Conservation (phyloP, 2,113 vertebrate genomes). For the Henicopernis longicauda region DNA sequence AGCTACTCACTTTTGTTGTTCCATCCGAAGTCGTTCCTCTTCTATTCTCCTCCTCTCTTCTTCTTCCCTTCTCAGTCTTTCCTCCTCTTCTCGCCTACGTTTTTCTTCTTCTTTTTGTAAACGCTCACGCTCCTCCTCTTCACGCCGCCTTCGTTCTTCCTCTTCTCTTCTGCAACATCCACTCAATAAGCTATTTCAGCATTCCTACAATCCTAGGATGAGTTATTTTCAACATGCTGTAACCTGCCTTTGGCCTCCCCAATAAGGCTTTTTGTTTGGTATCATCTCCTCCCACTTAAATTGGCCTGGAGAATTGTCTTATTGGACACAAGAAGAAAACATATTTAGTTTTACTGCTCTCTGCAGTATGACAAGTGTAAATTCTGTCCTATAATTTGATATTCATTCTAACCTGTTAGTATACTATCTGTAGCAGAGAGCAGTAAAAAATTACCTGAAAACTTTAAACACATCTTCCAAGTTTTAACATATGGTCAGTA, state of each 20-base stretch:
- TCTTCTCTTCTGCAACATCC: constrained; percentile 85
- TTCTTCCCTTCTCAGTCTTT: constrained; percentile 84
- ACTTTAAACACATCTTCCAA: neutral
- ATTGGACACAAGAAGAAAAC: neutral
- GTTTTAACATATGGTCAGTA: neutral
- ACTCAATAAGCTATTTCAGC: constrained; percentile 17
- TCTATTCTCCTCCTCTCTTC: constrained; percentile 87
- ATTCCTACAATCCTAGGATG: neutral
- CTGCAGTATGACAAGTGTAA: neutral
- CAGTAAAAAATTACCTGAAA: neutral
- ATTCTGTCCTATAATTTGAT: neutral
- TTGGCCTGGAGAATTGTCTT: neutral
- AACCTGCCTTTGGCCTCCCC: neutral
- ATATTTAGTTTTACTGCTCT: neutral
- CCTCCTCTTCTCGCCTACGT: constrained; percentile 84
- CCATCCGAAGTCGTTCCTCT: constrained; percentile 89
- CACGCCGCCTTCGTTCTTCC: constrained; percentile 83
- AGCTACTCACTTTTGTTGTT: constrained; percentile 91
- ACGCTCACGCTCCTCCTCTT: constrained; percentile 89
- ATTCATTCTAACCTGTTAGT: neutral
- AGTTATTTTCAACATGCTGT: neutral
- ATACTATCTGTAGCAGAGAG: neutral
- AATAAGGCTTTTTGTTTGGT: neutral
- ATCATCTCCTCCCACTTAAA: neutral
- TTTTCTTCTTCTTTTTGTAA: constrained; percentile 88